These are phyloP conservation scores for Rhinoraja longicauda DNA, from an alignment of 2,797 vertebrate species.

Conservation along the genomic window DNA sequence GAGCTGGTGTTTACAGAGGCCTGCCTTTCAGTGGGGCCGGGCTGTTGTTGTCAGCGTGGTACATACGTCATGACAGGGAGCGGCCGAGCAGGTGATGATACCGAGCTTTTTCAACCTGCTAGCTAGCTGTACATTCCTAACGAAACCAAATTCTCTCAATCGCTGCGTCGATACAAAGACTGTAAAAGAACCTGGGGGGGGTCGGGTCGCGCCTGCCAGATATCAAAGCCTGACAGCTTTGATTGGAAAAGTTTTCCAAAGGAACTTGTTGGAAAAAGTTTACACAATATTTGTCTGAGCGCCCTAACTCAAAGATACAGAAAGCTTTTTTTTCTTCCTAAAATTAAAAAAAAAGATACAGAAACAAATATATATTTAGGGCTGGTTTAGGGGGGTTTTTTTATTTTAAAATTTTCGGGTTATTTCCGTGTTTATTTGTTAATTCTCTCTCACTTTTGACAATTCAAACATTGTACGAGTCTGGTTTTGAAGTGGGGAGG, in stretches of 20 bases:
- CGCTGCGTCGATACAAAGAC: conserved; percentile 23
- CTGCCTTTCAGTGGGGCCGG: background rate
- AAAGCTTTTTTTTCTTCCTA: conserved; percentile 10
- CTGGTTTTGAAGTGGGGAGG: background rate
- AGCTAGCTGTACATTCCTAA: conserved; percentile 33
- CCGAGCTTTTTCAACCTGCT: background rate
- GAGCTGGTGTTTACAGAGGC: conserved; percentile 21
- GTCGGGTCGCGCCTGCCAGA: no score
- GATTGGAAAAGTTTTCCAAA: conserved; percentile 26
- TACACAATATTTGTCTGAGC: conserved; percentile 23
- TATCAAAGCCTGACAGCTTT: conserved; percentile 1
- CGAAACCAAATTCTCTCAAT: conserved; percentile 9
- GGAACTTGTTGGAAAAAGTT: conserved; percentile 20
- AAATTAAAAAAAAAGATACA: no score
- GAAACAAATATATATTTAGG: conserved; percentile 16
- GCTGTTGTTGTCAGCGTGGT: conserved; percentile 23
- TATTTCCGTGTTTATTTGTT: background rate
- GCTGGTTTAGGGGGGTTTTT: conserved; percentile 13
- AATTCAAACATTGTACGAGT: background rate
- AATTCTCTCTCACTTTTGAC: background rate
- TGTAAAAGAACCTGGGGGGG: conserved; percentile 3
- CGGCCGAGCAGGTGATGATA: conserved; percentile 11
- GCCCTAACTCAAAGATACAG: conserved; percentile 29
- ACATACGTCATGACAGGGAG: conserved; percentile 3
- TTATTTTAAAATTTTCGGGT: background rate